These are phyloP conservation scores for Dryomyza anilis DNA, from an alignment of 2,888 invertebrate genomes.

Conservation along the genomic window DNA sequence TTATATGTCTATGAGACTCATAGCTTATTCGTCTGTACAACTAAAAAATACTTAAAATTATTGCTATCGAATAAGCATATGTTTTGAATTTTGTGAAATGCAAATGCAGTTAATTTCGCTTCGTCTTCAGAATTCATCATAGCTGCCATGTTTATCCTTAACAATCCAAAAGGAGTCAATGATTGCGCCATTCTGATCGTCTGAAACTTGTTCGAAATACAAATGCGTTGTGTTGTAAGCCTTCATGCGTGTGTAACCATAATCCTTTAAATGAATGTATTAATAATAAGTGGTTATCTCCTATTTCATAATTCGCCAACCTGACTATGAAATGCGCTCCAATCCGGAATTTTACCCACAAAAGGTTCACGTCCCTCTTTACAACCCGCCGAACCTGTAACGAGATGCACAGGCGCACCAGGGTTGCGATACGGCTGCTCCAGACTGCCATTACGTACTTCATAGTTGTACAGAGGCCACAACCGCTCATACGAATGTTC, in stretches of 20 bases:
- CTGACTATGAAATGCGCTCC: constrained; percentile 83
- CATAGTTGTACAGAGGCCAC: constrained; percentile 90
- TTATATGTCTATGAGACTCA: too few relatives aligned
- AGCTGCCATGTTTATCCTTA: constrained; percentile 63
- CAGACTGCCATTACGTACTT: constrained; percentile 69
- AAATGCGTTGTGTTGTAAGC: constrained; percentile 84
- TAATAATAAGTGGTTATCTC: not conserved
- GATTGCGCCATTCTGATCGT: constrained; percentile 70
- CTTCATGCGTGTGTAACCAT: constrained; percentile 88
- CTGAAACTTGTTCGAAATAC: constrained; percentile 86
- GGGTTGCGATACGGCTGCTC: constrained; percentile 66
- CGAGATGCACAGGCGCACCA: constrained; percentile 88
- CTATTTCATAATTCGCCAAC: constrained; percentile 34
- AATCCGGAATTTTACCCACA: constrained; percentile 65
- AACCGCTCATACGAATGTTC: constrained; percentile 97
- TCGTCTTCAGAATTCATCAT: too few relatives aligned
- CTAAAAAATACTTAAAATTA: too few relatives aligned
- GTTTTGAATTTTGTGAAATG: too few relatives aligned
- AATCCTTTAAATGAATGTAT: constrained; percentile 65
- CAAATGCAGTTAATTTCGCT: too few relatives aligned
- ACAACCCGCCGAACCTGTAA: constrained; percentile 90
- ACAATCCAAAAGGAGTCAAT: constrained; percentile 73
- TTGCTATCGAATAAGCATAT: too few relatives aligned
- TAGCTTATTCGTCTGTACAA: too few relatives aligned
- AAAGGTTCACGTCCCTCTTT: constrained; percentile 82